A percentile compares a stretch with the other conserved stretches of the same genome.
Conservation (phyloP, 92 coral and sea anemone species). For the Meandrina meandrites region DNA sequence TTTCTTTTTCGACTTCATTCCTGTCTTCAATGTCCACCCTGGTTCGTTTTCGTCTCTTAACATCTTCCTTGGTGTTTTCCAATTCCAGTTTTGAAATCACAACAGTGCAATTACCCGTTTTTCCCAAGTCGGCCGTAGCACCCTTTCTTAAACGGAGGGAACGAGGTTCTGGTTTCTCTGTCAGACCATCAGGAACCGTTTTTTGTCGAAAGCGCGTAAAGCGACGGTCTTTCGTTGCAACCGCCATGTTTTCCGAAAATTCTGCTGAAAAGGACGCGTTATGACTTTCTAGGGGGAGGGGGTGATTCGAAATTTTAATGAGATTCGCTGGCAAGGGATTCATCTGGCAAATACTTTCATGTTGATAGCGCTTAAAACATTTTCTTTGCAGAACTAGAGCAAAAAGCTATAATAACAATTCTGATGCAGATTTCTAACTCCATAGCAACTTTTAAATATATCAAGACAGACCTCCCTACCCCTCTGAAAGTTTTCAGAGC, state of each 20-base stretch:
- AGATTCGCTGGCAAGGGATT: not conserved
- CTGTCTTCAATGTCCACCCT: not conserved
- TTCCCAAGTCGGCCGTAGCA: not conserved
- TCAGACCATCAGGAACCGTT: not conserved
- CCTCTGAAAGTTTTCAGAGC: not conserved
- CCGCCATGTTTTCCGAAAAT: slow-evolving; percentile 17
- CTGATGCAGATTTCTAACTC: not conserved
- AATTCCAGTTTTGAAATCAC: not conserved
- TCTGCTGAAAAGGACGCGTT: not conserved
- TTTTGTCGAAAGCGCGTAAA: slow-evolving; percentile 16
- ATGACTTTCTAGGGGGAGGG: not conserved
- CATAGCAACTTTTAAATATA: no score
- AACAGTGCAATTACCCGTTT: not conserved
- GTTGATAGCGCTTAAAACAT: not conserved
- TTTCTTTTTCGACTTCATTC: not conserved
- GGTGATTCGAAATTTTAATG: not conserved
- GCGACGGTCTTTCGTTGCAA: not conserved
- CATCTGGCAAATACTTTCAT: not conserved
- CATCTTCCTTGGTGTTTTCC: not conserved
- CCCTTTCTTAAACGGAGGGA: not conserved
- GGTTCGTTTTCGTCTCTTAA: not conserved
- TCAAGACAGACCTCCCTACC: not conserved
- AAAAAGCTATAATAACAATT: not conserved
- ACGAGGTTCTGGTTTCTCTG: not conserved
- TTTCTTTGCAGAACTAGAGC: not conserved